A percentile compares a stretch with the other conserved stretches of the same genome.
phyloP scores from a whole-genome alignment of 1,140 invertebrate species.

The Prorops nasuta region DNA sequence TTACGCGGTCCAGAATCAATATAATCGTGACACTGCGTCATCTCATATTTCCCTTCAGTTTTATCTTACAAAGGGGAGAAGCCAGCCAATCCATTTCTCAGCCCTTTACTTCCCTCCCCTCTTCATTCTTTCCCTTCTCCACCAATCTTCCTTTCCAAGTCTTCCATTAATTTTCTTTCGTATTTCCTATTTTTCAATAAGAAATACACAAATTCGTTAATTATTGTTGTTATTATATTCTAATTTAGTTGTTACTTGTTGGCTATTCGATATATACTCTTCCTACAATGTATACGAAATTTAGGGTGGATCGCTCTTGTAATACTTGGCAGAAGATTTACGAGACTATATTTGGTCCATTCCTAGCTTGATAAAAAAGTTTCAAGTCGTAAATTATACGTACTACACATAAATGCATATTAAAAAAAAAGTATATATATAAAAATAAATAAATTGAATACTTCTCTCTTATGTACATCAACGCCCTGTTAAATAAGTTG shows the following conservation, averaged over 20 bases:
- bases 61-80: too few species aligned
- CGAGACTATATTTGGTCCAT: conserved; percentile 29
- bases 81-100: too few species aligned
- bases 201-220: too few species aligned
- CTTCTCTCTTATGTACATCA: conserved; percentile 55
- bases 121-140: too few species aligned
- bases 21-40: too few species aligned
- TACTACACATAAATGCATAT: conserved; percentile 46
- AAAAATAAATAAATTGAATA: conserved; percentile 49
- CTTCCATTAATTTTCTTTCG: too few species aligned
- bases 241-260: background rate
- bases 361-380: conserved; percentile 40
- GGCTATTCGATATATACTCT: conserved; percentile 2
- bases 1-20: too few species aligned
- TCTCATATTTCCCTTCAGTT: too few species aligned
- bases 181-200: too few species aligned
- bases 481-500: conserved; percentile 58
- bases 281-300: background rate
- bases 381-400: conserved; percentile 50
- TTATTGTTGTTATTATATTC: background rate
- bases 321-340: conserved; percentile 1
- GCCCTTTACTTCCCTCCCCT: too few species aligned
- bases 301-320: background rate
- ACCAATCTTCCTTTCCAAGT: too few species aligned
- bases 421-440: conserved; percentile 42